phyloP scores from a whole-genome alignment of 2,113 vertebrate species.

The Centrocercus urophasianus region DNA sequence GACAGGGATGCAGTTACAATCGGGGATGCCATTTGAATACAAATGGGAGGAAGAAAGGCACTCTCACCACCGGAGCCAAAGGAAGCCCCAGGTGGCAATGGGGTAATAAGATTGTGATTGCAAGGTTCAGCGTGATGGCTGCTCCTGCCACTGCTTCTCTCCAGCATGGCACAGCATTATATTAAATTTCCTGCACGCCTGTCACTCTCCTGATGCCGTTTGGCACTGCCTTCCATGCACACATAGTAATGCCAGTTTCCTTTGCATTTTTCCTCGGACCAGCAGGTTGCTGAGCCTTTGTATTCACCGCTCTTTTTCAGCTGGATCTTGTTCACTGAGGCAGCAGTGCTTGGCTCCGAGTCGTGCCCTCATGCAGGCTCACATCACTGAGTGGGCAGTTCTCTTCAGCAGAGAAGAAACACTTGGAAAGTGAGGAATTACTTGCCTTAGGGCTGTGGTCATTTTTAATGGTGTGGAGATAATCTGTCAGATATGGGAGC shows the following conservation, averaged over 20 bases:
- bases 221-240: background rate
- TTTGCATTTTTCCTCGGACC: background rate
- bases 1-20: background rate
- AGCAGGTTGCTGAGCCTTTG: background rate
- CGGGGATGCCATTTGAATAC: background rate
- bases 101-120: background rate
- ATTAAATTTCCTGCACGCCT: background rate
- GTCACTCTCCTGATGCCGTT: background rate
- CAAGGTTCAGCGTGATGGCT: background rate
- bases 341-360: background rate
- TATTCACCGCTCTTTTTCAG: rapidly evolving
- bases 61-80: rapidly evolving
- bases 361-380: background rate
- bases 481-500: slow-evolving; percentile 21
- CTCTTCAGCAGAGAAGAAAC: background rate
- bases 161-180: background rate
- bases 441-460: slow-evolving; percentile 7
- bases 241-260: rapidly evolving
- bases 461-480: background rate
- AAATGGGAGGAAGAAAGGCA: background rate
- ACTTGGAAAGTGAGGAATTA: slow-evolving; percentile 30
- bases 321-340: background rate
- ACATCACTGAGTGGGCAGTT: background rate
- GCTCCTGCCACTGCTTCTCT: background rate
- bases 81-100: background rate